Evolutionary conservation across 1,140 invertebrate genomes (phyloP).

Genomic region (Papilio machaon): DNA sequence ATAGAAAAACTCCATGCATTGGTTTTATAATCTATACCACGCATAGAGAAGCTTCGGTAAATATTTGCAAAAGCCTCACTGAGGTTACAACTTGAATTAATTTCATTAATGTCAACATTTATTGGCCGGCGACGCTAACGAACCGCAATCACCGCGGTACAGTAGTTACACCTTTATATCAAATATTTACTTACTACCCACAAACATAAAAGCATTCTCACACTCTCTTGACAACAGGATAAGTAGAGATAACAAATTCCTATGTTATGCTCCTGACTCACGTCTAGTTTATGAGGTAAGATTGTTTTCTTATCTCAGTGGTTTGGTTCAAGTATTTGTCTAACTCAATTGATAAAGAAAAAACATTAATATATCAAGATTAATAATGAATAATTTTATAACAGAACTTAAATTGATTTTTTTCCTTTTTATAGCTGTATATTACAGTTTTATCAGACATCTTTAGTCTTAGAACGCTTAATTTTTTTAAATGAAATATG

Average conservation of each 20-base stretch:
- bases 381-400: too few relatives aligned
- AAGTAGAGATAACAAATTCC: background rate
- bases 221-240: background rate
- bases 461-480: too few relatives aligned
- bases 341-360: background rate
- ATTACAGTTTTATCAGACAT: too few relatives aligned
- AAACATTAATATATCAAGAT: too few relatives aligned
- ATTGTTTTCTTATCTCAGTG: background rate
- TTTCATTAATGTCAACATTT: slow-evolving; percentile 30
- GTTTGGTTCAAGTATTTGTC: background rate
- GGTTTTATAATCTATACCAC: background rate
- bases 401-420: too few relatives aligned
- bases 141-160: slow-evolving; percentile 32
- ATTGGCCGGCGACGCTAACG: slow-evolving; percentile 30
- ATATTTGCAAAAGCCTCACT: slow-evolving; percentile 21
- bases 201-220: background rate
- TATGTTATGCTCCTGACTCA: background rate
- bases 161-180: slow-evolving; percentile 24
- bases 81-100: slow-evolving; percentile 33
- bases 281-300: background rate
- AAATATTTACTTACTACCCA: background rate
- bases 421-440: too few relatives aligned
- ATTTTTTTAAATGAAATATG: too few relatives aligned
- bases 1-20: background rate
- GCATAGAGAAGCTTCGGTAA: background rate